Percentiles rank a stretch among this genome's conserved stretches.
phyloP scores from a whole-genome alignment of 2,888 invertebrate species.

The Tyria jacobaeae region DNA sequence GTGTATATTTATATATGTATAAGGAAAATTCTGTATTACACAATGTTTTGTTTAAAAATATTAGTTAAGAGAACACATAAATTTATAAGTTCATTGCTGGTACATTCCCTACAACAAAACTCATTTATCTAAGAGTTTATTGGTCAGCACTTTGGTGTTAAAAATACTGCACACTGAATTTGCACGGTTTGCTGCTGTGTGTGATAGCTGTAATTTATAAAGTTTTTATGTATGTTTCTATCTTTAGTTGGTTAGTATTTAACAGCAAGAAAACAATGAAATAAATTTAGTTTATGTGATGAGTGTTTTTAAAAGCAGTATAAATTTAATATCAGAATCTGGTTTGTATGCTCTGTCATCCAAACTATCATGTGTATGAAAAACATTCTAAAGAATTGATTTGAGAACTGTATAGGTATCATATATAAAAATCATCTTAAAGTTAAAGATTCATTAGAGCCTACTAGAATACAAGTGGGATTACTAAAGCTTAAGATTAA shows the following conservation, averaged over 20 bases:
- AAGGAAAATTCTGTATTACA: no score
- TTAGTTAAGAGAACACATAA: not conserved
- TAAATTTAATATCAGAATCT: not conserved
- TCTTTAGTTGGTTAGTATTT: not conserved
- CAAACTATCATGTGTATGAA: no score
- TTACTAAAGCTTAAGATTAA: constrained; percentile 7
- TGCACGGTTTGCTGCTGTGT: not conserved
- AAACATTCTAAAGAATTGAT: no score
- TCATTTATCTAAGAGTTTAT: constrained; percentile 4
- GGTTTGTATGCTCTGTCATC: not conserved
- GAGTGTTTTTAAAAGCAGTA: not conserved
- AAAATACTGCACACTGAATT: constrained; percentile 3
- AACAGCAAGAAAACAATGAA: not conserved
- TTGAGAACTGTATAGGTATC: not conserved
- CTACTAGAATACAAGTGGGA: not conserved
- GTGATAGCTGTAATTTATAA: not conserved
- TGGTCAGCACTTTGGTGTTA: constrained; percentile 1
- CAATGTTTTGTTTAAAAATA: no score
- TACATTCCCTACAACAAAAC: not conserved
- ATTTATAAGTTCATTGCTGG: constrained; percentile 1
- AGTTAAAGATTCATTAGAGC: constrained; percentile 8
- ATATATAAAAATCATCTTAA: not conserved
- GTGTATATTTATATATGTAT: no score
- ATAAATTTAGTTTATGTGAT: not conserved
- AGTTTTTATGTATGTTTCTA: not conserved